Conservation (phyloP, 2,797 vertebrate species). For the Leucoraja ocellata region DNA sequence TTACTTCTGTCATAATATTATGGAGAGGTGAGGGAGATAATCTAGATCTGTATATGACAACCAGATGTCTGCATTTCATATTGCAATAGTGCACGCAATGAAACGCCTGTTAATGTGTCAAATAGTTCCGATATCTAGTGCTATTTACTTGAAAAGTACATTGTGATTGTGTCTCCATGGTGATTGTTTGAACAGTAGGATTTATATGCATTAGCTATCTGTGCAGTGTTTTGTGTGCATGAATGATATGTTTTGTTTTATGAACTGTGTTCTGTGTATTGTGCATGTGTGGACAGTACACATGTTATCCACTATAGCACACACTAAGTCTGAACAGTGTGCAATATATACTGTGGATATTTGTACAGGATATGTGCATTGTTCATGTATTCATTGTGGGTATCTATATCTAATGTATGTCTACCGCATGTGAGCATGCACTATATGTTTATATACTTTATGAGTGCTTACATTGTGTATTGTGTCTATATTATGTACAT, state of each 20-base stretch:
- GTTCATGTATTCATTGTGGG: not conserved
- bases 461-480: not conserved
- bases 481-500: too few species aligned
- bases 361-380: not conserved
- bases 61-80: not conserved
- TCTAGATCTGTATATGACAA: not conserved
- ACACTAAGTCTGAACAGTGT: too few species aligned
- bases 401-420: not conserved
- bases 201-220: not conserved
- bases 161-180: not conserved
- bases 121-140: not conserved
- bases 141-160: not conserved
- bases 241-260: too few species aligned
- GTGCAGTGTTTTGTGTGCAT: not conserved
- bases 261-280: too few species aligned
- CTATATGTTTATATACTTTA: not conserved
- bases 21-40: not conserved
- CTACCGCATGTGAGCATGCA: not conserved
- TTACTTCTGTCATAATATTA: not conserved
- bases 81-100: not conserved
- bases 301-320: too few species aligned
- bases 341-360: too few species aligned
- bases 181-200: not conserved
- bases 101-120: not conserved
- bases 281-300: too few species aligned